These are phyloP conservation scores for Oncorhynchus mykiss DNA, from an alignment of 2,113 vertebrate species.

Conservation along the genomic window DNA sequence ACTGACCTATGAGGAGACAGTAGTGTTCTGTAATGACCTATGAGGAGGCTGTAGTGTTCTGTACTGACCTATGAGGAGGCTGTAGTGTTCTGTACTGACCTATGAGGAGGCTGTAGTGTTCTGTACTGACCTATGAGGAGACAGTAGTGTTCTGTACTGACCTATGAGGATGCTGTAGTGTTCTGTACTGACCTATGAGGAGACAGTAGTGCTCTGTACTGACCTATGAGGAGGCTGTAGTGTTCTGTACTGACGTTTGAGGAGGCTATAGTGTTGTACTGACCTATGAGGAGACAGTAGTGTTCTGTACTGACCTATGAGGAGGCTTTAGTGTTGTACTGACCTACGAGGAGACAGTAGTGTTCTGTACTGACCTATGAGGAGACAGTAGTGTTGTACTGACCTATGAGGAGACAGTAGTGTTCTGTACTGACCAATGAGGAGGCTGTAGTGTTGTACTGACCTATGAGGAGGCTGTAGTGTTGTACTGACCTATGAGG, in stretches of 20 bases:
- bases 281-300: not conserved
- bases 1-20: not conserved
- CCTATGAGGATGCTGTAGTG: not conserved
- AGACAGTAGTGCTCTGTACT: conserved; percentile 78
- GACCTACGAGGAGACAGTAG: conserved; percentile 88
- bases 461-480: not conserved
- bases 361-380: not conserved
- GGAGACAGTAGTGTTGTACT: not conserved
- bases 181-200: conserved; percentile 84
- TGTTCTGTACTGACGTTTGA: conserved; percentile 39
- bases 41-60: conserved; percentile 79
- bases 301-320: not conserved
- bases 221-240: conserved; percentile 26
- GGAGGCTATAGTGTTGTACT: conserved; percentile 70
- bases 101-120: conserved; percentile 49
- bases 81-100: conserved; percentile 69
- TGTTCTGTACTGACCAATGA: not conserved
- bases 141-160: not conserved
- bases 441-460: not conserved
- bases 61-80: not conserved
- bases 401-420: not conserved
- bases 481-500: not conserved
- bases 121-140: not conserved
- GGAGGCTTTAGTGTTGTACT: conserved; percentile 24
- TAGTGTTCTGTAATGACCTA: conserved; percentile 74